Base-by-base conservation (phyloP, 2,888 invertebrate species). In the Ypsolopha scabrella region DNA sequence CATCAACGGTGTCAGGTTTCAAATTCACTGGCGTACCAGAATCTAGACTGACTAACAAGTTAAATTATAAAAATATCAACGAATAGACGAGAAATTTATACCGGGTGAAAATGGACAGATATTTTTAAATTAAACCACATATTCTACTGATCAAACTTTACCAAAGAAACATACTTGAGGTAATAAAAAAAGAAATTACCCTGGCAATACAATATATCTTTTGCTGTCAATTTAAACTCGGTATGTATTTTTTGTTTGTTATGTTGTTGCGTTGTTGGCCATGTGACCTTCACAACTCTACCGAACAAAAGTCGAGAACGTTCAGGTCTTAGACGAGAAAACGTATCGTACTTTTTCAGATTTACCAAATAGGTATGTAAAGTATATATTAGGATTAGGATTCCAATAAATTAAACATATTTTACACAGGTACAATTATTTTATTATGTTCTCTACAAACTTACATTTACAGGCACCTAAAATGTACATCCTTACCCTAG, bases 401-500 rank as follows among this genome's bases (percentile, higher is more conserved):
- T 1, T 14, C 1, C 4, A 36, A 41, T 36, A 35, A 43, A 41
- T 41, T 45, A 44, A 54, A 58, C 55, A 54, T 55, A 59, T 43
- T 6, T 34, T 46, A 50, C 46, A 54, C 50, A 52, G 50, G 50
- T 54, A 54, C 53, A 51, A 52, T 52, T 54, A 48, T 55, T 75
- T 80, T 79, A 79, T 73, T 80, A 65, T 65, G 68, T 70, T 80
- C 70, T 72, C 72, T 80, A 77, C 69, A 70, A 65, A 68, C 83
- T 85, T 86, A 86, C 67, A 79, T 71, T 72, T 72, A 81, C 60
- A 78, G 75, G 77, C 75, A 82, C 75, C 77, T 83, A 82, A 75
- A 81, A 83, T 83, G 78, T 83, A 86, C 85, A 86, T 67, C 67
- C 85, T 86, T 85, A 86, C 63, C 61, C 85, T 85, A 86, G 70